These are phyloP conservation scores for Apteryx owenii DNA, from an alignment of 2,113 vertebrate genomes.

Conservation along the genomic window DNA sequence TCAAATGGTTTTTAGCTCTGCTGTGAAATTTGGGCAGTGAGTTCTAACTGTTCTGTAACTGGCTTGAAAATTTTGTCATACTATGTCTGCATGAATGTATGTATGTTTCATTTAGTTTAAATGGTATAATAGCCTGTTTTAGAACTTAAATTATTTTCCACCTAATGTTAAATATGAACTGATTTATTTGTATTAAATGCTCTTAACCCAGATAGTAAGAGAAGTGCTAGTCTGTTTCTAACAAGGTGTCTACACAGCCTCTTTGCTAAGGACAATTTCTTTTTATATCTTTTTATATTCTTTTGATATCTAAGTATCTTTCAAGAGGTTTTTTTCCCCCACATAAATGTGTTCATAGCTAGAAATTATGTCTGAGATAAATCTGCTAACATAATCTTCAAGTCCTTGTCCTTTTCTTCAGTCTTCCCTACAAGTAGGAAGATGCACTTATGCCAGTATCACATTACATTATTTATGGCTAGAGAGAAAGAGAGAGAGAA, in stretches of 20 bases:
- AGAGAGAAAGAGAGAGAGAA: not conserved
- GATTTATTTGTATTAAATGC: not conserved
- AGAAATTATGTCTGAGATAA: not conserved
- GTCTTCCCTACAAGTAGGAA: not conserved
- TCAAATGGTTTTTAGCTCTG: not conserved
- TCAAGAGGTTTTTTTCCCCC: not conserved
- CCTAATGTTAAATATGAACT: not conserved
- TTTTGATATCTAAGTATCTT: not conserved
- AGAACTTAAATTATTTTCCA: not conserved
- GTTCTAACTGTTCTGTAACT: not conserved
- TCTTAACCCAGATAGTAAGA: not conserved
- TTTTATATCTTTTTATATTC: not conserved
- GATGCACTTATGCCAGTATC: not conserved
- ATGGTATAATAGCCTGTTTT: not conserved
- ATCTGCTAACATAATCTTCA: not conserved
- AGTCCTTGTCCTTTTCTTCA: not conserved
- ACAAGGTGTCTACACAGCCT: fast-evolving
- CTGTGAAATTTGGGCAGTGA: not conserved
- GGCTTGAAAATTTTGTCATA: not conserved
- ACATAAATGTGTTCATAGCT: not conserved
- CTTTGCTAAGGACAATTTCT: not conserved
- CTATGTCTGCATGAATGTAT: not conserved
- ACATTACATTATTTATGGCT: not conserved
- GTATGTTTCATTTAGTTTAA: not conserved
- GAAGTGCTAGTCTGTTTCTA: not conserved